Evolutionary conservation across 1,140 invertebrate genomes (phyloP).

Genomic region (Aphelenchoides avenae): DNA sequence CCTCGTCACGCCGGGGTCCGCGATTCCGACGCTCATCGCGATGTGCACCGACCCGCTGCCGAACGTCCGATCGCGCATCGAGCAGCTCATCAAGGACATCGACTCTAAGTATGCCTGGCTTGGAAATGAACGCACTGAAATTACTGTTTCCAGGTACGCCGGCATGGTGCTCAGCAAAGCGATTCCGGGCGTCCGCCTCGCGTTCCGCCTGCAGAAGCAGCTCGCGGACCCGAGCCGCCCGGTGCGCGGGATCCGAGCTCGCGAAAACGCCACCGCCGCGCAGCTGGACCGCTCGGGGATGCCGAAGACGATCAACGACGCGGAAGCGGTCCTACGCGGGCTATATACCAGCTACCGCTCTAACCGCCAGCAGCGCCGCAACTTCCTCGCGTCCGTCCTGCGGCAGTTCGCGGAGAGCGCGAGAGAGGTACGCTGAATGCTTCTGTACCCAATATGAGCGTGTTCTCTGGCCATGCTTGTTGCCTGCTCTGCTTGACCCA

Average conservation of each 20-base stretch:
- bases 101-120: constrained; percentile 99
- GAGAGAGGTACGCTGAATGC: constrained; percentile 26
- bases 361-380: constrained; percentile 86
- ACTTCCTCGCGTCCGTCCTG: constrained; percentile 80
- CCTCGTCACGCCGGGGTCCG: constrained; percentile 92
- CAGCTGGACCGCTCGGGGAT: constrained; percentile 19
- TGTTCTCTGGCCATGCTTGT: no score
- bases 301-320: constrained; percentile 72
- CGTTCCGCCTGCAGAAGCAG: constrained; percentile 57
- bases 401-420: constrained; percentile 89
- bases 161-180: no score
- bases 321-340: constrained; percentile 80
- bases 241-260: constrained; percentile 66
- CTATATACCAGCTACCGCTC: constrained; percentile 86
- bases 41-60: constrained; percentile 90
- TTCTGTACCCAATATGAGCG: no score
- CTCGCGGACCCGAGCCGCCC: constrained; percentile 1
- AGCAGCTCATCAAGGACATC: constrained; percentile 92
- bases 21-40: constrained; percentile 93
- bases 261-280: constrained; percentile 79
- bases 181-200: constrained; percentile 62
- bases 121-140: constrained; percentile 92
- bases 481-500: no score
- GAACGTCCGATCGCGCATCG: constrained; percentile 79
- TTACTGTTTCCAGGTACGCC: no score